Percentiles rank a stretch among this genome's conserved stretches.
Evolutionary conservation across 2,113 vertebrate species (phyloP).

Genomic region (Corythoichthys haematopterus): DNA sequence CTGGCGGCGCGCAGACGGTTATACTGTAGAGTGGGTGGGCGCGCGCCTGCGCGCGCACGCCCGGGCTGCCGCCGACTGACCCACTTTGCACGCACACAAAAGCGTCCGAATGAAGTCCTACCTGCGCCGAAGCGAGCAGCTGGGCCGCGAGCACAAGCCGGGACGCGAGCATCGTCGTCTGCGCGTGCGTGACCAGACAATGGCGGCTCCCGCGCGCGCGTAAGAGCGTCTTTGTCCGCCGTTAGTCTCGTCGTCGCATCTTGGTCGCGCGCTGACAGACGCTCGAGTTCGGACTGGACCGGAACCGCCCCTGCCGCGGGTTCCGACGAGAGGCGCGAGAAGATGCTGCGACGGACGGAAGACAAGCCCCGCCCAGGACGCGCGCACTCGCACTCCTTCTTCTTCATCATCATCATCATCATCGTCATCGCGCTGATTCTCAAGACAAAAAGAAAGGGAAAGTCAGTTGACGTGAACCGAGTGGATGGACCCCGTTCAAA

Average conservation of each 20-base stretch:
- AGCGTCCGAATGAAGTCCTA: neutral
- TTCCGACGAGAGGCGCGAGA: neutral
- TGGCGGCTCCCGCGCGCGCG: neutral
- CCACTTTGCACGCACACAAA: neutral
- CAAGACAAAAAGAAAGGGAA: neutral
- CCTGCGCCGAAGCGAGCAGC: slow-evolving; percentile 1
- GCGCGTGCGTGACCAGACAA: neutral
- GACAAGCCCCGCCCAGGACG: neutral
- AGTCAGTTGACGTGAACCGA: neutral
- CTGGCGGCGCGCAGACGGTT: neutral
- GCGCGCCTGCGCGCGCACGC: neutral
- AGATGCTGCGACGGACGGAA: neutral
- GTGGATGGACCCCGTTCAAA: too few relatives aligned
- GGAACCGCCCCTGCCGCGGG: too few relatives aligned
- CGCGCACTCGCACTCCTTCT: neutral
- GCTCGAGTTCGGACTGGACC: neutral
- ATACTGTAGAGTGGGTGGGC: too few relatives aligned
- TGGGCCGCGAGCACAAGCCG: slow-evolving; percentile 1
- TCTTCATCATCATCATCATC: neutral
- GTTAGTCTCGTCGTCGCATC: neutral
- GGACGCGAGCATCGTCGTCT: neutral
- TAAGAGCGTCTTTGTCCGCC: neutral
- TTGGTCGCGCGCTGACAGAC: neutral
- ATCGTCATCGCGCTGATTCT: neutral
- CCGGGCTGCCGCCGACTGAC: neutral